Conservation (phyloP, 2,113 vertebrate species). For the Sialia sialis region DNA sequence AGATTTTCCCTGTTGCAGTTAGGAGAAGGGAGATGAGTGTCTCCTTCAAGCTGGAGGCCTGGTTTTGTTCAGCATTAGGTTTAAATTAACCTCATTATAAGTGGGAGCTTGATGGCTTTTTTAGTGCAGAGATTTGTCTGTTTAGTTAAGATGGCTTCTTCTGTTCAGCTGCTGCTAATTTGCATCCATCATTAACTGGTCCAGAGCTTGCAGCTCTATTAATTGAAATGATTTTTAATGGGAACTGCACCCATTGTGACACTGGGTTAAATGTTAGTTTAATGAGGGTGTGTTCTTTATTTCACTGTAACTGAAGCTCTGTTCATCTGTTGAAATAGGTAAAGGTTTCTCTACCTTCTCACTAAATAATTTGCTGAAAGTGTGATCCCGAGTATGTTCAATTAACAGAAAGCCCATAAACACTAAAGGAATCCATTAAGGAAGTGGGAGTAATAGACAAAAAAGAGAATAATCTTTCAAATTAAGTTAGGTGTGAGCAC, state of each 20-base stretch:
- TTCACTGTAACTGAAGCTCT: slow-evolving; percentile 27
- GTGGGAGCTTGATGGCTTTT: slow-evolving; percentile 45
- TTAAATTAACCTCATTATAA: slow-evolving; percentile 66
- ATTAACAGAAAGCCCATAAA: slow-evolving; percentile 20
- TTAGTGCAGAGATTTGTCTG: slow-evolving; percentile 22
- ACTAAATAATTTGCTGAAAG: slow-evolving; percentile 38
- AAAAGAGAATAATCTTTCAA: background rate
- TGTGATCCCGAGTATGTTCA: background rate
- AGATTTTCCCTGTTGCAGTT: background rate
- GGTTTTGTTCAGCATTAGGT: slow-evolving; percentile 36
- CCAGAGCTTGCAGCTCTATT: slow-evolving; percentile 39
- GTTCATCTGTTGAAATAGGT: background rate
- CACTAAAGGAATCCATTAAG: background rate
- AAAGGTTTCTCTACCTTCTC: background rate
- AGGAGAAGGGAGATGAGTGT: background rate
- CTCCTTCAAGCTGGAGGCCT: background rate
- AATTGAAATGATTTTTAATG: slow-evolving; percentile 46
- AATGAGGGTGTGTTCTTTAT: slow-evolving; percentile 42
- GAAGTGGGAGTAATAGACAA: background rate
- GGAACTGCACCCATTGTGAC: background rate
- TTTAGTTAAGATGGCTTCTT: slow-evolving; percentile 54
- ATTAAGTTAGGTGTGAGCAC: background rate
- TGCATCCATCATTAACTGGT: slow-evolving; percentile 50
- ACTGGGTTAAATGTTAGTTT: slow-evolving; percentile 58
- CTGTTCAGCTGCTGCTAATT: slow-evolving; percentile 60